phyloP scores from a whole-genome alignment of 1,140 invertebrate genomes.

The Lucilia cuprina region DNA sequence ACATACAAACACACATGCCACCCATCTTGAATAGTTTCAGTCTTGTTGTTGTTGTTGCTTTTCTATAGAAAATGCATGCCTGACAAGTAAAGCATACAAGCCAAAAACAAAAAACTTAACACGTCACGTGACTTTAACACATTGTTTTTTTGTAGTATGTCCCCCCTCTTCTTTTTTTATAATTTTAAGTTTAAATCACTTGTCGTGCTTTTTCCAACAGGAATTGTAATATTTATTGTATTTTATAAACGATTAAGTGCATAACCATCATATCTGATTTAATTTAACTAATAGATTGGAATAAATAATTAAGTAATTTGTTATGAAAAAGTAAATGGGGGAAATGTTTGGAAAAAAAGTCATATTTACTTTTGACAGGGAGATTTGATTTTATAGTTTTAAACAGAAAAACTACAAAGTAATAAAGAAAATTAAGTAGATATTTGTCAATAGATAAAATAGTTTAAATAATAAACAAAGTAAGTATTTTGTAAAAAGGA shows the following conservation, averaged over 20 bases:
- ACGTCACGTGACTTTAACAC: background rate
- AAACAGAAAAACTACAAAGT: too few relatives aligned
- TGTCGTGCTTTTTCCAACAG: background rate
- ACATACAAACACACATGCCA: background rate
- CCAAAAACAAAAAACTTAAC: background rate
- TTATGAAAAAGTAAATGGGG: too few relatives aligned
- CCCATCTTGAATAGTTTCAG: background rate
- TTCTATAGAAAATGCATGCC: background rate
- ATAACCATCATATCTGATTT: slow-evolving; percentile 53
- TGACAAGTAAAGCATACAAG: background rate
- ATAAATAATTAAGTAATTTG: background rate
- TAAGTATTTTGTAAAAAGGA: background rate
- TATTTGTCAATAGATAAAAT: background rate
- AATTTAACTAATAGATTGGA: slow-evolving; percentile 41
- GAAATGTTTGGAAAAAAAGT: background rate
- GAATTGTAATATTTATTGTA: background rate
- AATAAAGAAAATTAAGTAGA: too few relatives aligned
- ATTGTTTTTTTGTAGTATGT: background rate
- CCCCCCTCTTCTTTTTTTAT: background rate
- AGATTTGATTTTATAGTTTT: too few relatives aligned
- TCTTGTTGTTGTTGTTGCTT: too few relatives aligned
- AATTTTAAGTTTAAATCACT: background rate
- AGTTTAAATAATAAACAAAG: background rate
- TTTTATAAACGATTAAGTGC: background rate
- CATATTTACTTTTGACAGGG: too few relatives aligned